These are phyloP conservation scores for Ctenodactylus gundi DNA, from an alignment of 2,113 vertebrate genomes.

Conservation along the genomic window DNA sequence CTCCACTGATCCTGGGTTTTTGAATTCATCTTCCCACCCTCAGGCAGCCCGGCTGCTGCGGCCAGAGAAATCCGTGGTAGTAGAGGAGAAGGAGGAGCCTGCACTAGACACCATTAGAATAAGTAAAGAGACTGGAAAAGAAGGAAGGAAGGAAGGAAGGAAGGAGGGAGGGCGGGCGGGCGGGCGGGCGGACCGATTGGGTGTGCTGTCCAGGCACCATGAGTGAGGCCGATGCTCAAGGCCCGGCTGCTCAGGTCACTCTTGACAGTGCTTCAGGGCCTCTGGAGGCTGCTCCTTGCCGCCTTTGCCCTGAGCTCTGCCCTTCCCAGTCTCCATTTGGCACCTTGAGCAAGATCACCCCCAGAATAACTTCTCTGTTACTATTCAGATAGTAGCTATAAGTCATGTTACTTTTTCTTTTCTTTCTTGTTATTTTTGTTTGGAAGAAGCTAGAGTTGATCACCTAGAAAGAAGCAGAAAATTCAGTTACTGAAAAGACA, in stretches of 20 bases:
- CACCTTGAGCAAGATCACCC: background rate
- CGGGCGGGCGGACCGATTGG: background rate
- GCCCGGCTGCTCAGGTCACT: background rate
- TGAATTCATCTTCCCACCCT: constrained; percentile 77
- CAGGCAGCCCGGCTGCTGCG: constrained; percentile 10
- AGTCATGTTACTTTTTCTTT: background rate
- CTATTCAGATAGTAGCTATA: background rate
- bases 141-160: background rate
- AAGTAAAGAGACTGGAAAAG: no score
- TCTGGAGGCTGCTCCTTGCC: background rate
- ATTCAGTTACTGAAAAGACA: background rate
- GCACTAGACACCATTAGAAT: background rate
- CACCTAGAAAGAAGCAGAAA: background rate
- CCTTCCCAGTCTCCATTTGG: background rate
- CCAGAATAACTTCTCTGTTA: background rate
- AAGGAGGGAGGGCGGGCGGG: no score
- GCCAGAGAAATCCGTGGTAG: no score
- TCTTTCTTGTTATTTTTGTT: background rate
- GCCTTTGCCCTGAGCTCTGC: background rate
- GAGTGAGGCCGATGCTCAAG: constrained; percentile 40
- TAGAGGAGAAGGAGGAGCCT: background rate
- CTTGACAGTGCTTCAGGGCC: background rate
- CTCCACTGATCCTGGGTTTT: constrained; percentile 79
- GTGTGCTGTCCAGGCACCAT: background rate
- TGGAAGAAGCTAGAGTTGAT: background rate